These are phyloP conservation scores for Platyura marginata DNA, from an alignment of 1,140 invertebrate species.

Conservation along the genomic window DNA sequence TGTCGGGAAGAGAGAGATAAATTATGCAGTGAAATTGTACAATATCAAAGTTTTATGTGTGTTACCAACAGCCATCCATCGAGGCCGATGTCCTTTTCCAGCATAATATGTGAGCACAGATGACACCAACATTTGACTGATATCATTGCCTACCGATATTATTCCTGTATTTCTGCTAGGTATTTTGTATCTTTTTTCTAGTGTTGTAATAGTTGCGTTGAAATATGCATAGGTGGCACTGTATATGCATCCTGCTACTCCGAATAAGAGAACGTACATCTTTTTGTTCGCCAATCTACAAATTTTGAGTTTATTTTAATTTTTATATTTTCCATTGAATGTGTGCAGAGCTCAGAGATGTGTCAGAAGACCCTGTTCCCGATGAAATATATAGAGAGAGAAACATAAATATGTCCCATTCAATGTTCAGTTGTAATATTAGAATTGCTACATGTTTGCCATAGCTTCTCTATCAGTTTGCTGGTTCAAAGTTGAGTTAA, in stretches of 20 bases:
- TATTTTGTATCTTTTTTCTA: constrained; percentile 67
- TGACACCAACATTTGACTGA: constrained; percentile 35
- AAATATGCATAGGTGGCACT: constrained; percentile 60
- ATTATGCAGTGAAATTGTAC: constrained; percentile 24
- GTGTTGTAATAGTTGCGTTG: constrained; percentile 56
- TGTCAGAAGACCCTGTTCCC: no score
- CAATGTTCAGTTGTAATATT: no score
- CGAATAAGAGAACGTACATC: constrained; percentile 51
- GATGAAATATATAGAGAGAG: no score
- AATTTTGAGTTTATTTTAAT: no score
- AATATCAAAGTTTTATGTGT: background rate
- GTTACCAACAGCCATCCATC: constrained; percentile 50
- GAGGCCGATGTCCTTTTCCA: constrained; percentile 41
- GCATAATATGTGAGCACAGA: constrained; percentile 46
- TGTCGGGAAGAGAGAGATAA: constrained; percentile 34
- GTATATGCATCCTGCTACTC: constrained; percentile 49
- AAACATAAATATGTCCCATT: no score
- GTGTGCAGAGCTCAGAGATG: no score
- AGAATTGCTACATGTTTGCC: no score
- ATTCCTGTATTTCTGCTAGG: constrained; percentile 54
- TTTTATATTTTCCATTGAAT: no score
- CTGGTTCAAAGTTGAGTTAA: no score
- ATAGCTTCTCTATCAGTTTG: no score
- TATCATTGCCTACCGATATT: constrained; percentile 51
- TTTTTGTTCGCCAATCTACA: constrained; percentile 59